Conservation (phyloP, 2,888 invertebrate species). For the Tiliacea citrago region DNA sequence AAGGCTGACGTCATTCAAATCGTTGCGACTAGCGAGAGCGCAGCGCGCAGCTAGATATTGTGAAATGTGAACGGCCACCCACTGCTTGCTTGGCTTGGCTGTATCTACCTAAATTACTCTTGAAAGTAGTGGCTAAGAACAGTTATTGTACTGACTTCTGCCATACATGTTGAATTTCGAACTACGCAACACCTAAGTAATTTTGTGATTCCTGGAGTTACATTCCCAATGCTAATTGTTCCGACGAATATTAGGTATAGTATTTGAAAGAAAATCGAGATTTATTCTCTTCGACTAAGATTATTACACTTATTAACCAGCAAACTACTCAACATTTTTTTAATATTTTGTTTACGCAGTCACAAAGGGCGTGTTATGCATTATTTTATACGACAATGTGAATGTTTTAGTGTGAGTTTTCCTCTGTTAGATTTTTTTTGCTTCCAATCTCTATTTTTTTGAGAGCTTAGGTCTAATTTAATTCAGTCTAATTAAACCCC, state of each 20-base stretch:
- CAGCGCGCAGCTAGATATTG: slow-evolving; percentile 87
- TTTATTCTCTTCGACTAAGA: slow-evolving; percentile 69
- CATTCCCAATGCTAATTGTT: slow-evolving; percentile 87
- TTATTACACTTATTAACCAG: slow-evolving; percentile 53
- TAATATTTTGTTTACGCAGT: slow-evolving; percentile 42
- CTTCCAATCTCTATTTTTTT: slow-evolving; percentile 13
- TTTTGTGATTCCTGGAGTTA: slow-evolving; percentile 86
- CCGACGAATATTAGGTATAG: slow-evolving; percentile 89
- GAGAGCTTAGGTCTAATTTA: slow-evolving; percentile 1
- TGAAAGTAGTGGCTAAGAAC: slow-evolving; percentile 88
- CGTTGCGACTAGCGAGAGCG: slow-evolving; percentile 81
- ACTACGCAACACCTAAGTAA: slow-evolving; percentile 81
- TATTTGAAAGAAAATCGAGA: slow-evolving; percentile 77
- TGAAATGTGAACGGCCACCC: slow-evolving; percentile 90
- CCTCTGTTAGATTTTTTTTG: slow-evolving; percentile 21
- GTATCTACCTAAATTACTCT: slow-evolving; percentile 83
- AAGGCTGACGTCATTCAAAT: slow-evolving; percentile 89
- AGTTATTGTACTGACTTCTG: slow-evolving; percentile 88
- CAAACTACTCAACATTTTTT: slow-evolving; percentile 40
- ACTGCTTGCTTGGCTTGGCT: slow-evolving; percentile 85
- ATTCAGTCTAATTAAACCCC: slow-evolving; percentile 27
- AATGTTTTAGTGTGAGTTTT: slow-evolving; percentile 57
- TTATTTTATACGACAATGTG: slow-evolving; percentile 48
- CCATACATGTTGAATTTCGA: slow-evolving; percentile 86
- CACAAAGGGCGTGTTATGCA: slow-evolving; percentile 49